Evolutionary conservation across 1,140 invertebrate genomes (phyloP).

Genomic region (Paraescarpia echinospica): DNA sequence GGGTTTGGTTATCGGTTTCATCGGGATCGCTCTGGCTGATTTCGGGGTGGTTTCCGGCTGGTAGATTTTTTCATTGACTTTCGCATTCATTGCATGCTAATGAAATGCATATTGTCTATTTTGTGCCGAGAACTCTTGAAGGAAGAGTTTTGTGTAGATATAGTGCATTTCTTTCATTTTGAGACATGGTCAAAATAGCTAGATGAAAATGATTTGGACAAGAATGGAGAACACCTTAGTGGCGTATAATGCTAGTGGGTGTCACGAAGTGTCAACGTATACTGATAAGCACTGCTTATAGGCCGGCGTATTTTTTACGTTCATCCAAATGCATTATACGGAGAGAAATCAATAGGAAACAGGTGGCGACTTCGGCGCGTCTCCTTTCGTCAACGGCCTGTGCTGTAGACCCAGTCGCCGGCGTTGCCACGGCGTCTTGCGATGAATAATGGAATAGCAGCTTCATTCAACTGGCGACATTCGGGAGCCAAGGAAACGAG

Average conservation of each 20-base stretch:
- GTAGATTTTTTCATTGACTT: background rate
- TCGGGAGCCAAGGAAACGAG: background rate
- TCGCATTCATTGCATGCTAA: background rate
- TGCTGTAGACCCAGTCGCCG: background rate
- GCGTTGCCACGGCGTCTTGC: background rate
- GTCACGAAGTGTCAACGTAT: too few relatives aligned
- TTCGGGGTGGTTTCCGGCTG: background rate
- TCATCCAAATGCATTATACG: background rate
- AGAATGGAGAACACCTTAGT: too few relatives aligned
- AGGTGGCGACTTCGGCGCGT: background rate
- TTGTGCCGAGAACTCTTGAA: too few relatives aligned
- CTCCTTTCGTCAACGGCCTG: background rate
- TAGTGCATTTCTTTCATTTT: too few relatives aligned
- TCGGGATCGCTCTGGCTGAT: background rate
- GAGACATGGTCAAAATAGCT: too few relatives aligned
- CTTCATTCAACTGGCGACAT: background rate
- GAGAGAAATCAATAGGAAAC: background rate
- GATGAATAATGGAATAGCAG: background rate
- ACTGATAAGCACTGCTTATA: too few relatives aligned
- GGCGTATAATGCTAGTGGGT: too few relatives aligned
- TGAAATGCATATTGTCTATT: background rate
- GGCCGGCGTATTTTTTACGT: background rate
- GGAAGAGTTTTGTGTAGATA: too few relatives aligned
- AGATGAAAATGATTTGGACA: background rate
- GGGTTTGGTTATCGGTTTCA: background rate